A percentile compares a stretch with the other conserved stretches of the same genome.
Conservation (phyloP, 1,140 invertebrate genomes). For the Eumeta japonica region DNA sequence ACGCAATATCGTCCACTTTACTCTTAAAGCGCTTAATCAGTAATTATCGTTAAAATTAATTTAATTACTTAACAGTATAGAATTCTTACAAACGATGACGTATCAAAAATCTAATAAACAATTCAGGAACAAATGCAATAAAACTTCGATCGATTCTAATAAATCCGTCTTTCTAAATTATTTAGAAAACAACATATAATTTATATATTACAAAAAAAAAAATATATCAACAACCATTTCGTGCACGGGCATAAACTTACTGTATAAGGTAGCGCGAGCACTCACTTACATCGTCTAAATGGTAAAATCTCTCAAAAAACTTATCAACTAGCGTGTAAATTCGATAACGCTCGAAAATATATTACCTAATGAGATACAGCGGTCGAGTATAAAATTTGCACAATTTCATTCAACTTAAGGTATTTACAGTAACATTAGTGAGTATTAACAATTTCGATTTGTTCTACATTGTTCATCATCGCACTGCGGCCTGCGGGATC, state of each 20-base stretch:
- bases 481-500: no score
- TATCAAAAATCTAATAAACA: constrained; percentile 55
- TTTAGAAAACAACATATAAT: constrained; percentile 39
- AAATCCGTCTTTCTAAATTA: constrained; percentile 31
- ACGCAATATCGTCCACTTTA: constrained; percentile 27
- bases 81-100: constrained; percentile 43
- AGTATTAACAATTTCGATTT: no score
- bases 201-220: constrained; percentile 48
- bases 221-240: constrained; percentile 55
- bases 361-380: constrained; percentile 56
- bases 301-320: constrained; percentile 51
- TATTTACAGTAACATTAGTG: no score
- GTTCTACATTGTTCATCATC: no score
- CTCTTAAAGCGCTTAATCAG: constrained; percentile 32
- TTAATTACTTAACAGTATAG: constrained; percentile 21
- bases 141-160: constrained; percentile 46
- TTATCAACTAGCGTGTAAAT: constrained; percentile 49
- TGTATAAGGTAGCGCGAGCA: constrained; percentile 38
- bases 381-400: constrained; percentile 47
- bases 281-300: constrained; percentile 45
- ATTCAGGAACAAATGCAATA: constrained; percentile 58
- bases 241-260: constrained; percentile 35
- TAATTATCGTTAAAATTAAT: constrained; percentile 17
- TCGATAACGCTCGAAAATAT: constrained; percentile 53
- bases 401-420: no score